Evolutionary conservation across 1,140 invertebrate species (phyloP).

Genomic region (Papilio polytes): DNA sequence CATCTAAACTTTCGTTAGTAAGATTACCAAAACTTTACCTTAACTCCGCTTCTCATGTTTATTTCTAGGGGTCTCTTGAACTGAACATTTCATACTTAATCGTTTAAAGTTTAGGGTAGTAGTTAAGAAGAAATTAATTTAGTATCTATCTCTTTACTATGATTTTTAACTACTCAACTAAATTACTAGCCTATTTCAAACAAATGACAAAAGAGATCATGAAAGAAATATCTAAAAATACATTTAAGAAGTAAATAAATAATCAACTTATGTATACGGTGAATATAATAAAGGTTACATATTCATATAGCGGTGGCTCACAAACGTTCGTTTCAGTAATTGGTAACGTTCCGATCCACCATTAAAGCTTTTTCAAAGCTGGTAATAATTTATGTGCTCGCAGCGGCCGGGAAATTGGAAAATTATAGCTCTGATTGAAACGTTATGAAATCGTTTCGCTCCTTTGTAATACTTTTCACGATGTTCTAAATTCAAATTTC

Average conservation of each 20-base stretch:
- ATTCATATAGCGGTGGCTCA: background rate
- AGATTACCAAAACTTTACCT: background rate
- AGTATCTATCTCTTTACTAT: too few relatives aligned
- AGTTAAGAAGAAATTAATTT: too few relatives aligned
- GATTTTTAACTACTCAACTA: too few relatives aligned
- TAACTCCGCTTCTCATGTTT: background rate
- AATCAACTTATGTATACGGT: background rate
- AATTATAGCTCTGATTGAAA: slow-evolving; percentile 38
- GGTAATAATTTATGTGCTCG: slow-evolving; percentile 38
- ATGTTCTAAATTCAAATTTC: slow-evolving; percentile 7
- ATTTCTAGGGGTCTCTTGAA: too few relatives aligned
- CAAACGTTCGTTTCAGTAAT: slow-evolving; percentile 37
- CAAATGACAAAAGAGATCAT: too few relatives aligned
- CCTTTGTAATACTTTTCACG: slow-evolving; percentile 25
- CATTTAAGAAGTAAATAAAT: background rate
- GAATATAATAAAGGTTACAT: slow-evolving; percentile 15
- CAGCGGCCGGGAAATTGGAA: slow-evolving; percentile 34
- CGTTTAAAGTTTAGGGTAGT: too few relatives aligned
- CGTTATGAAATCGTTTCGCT: slow-evolving; percentile 32
- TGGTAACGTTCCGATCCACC: slow-evolving; percentile 23
- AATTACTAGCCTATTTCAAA: too few relatives aligned
- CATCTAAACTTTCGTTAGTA: too few relatives aligned
- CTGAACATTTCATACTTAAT: too few relatives aligned
- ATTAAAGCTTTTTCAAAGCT: slow-evolving; percentile 39
- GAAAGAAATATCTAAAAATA: background rate